Percentiles rank a stretch among this genome's conserved stretches.
phyloP scores from a whole-genome alignment of 2,888 invertebrate species.

The Melieria picta region DNA sequence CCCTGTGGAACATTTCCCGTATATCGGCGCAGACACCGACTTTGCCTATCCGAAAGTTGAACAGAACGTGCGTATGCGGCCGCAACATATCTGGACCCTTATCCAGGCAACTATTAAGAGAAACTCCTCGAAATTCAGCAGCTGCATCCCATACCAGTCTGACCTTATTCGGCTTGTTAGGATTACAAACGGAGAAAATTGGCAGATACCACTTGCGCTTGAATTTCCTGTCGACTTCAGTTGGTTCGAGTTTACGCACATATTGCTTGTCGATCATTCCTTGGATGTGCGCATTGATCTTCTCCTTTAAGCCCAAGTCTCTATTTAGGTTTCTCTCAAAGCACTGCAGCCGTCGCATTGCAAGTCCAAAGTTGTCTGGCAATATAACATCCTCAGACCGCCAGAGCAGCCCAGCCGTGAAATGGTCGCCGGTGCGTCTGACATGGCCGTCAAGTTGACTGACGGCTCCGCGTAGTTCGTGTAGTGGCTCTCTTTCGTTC shows the following conservation, averaged over 20 bases:
- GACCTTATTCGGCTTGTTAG: conserved; percentile 49
- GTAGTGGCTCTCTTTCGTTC: neutral
- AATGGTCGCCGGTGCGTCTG: conserved; percentile 20
- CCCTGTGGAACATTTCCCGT: conserved; percentile 49
- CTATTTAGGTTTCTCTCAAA: conserved; percentile 41
- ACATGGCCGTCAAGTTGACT: conserved; percentile 19
- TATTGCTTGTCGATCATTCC: conserved; percentile 35
- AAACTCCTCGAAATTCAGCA: conserved; percentile 45
- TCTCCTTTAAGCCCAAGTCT: conserved; percentile 25
- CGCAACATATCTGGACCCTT: conserved; percentile 54
- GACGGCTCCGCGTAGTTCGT: neutral
- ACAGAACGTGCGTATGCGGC: conserved; percentile 54
- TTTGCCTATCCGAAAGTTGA: conserved; percentile 55
- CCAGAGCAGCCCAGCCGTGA: conserved; percentile 44
- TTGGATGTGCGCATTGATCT: conserved; percentile 27
- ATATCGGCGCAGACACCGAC: conserved; percentile 54
- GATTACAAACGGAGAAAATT: conserved; percentile 43
- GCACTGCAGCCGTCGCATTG: too few species aligned
- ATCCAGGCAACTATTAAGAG: conserved; percentile 50
- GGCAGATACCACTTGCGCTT: conserved; percentile 49
- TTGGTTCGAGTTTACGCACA: conserved; percentile 27
- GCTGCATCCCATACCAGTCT: conserved; percentile 55
- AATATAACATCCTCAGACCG: conserved; percentile 40
- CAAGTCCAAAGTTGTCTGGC: conserved; percentile 43
- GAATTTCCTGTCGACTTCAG: conserved; percentile 13